A percentile compares a stretch with the other conserved stretches of the same genome.
Evolutionary conservation across 1,140 invertebrate genomes (phyloP).

Genomic region (Centruroides vittatus): DNA sequence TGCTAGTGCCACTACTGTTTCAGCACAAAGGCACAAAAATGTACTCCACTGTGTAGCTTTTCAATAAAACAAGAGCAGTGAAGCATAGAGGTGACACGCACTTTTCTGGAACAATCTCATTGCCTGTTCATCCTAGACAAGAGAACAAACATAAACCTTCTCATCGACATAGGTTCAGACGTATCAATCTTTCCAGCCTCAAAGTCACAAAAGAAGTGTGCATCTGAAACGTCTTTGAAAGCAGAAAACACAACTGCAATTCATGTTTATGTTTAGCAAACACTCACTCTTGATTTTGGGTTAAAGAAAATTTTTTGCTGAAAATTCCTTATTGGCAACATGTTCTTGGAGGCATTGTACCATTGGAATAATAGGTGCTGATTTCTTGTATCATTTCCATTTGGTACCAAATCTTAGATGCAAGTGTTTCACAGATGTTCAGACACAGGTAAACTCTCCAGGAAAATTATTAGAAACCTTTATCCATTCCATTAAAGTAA

Average conservation of each 20-base stretch:
- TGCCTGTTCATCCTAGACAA: neutral
- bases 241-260: slow-evolving; percentile 11
- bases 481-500: neutral
- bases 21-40: no score
- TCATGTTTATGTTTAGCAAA: no score
- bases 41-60: no score
- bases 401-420: slow-evolving; percentile 1
- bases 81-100: neutral
- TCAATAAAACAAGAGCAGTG: no score
- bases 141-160: no score
- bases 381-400: slow-evolving; percentile 7
- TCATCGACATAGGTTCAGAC: slow-evolving; percentile 8
- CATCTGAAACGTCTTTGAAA: neutral
- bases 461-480: no score
- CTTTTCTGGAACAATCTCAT: neutral
- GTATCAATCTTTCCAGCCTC: slow-evolving; percentile 3
- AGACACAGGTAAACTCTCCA: no score
- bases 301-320: neutral
- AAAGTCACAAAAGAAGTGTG: neutral
- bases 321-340: slow-evolving; percentile 7
- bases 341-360: no score
- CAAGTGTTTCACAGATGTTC: no score
- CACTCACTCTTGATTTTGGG: no score
- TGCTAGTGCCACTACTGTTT: no score
- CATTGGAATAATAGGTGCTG: slow-evolving; percentile 13